Evolutionary conservation across 2,797 vertebrate species (phyloP).

Genomic region (Crocodylus rhombifer): DNA sequence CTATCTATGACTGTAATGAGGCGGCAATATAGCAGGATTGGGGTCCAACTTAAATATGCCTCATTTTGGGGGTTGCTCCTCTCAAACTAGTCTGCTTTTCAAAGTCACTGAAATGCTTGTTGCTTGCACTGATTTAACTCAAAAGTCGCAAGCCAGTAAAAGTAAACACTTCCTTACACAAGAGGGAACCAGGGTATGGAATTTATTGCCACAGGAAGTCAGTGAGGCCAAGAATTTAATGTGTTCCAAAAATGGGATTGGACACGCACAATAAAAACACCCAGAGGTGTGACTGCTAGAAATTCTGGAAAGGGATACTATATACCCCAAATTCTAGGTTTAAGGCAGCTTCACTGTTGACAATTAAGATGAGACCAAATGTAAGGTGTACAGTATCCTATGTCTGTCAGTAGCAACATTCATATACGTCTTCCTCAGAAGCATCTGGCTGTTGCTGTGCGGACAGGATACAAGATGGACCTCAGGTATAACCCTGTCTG

Average conservation of each 20-base stretch:
- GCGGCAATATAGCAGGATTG: background rate
- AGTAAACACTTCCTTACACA: background rate
- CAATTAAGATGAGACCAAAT: background rate
- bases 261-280: background rate
- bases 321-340: background rate
- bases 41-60: background rate
- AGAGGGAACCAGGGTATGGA: background rate
- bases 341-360: background rate
- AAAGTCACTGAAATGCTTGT: background rate
- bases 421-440: background rate
- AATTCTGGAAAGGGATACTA: background rate
- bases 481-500: background rate
- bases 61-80: background rate
- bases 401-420: background rate
- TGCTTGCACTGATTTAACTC: background rate
- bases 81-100: background rate
- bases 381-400: background rate
- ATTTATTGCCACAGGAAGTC: background rate
- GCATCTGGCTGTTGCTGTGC: background rate
- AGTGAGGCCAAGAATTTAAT: background rate
- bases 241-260: background rate
- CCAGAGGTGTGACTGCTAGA: background rate
- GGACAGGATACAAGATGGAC: background rate
- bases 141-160: background rate
- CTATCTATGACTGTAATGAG: background rate